These are phyloP conservation scores for Phrynosoma platyrhinos DNA, from an alignment of 2,113 vertebrate genomes.

Conservation along the genomic window DNA sequence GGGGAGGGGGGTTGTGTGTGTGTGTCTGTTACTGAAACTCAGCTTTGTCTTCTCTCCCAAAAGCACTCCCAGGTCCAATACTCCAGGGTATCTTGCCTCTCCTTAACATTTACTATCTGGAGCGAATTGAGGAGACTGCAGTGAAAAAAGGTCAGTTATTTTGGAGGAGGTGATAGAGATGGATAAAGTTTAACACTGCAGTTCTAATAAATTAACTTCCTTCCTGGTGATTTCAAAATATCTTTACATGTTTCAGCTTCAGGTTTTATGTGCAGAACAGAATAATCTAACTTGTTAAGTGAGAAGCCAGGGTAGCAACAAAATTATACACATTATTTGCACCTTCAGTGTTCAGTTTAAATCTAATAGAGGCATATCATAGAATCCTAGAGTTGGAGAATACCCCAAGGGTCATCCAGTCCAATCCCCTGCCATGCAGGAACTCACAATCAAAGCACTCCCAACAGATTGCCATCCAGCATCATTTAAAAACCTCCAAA, in stretches of 20 bases:
- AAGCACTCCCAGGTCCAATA: conserved; percentile 85
- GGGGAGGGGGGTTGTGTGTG: no score
- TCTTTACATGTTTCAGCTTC: neutral
- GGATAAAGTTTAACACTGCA: neutral
- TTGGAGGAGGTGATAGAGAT: neutral
- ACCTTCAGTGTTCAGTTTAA: neutral
- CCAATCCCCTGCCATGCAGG: no score
- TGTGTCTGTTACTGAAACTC: neutral
- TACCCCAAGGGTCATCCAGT: no score
- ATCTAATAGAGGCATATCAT: neutral
- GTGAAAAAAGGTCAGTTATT: conserved; percentile 83
- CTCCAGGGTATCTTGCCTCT: conserved; percentile 85
- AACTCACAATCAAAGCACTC: no score
- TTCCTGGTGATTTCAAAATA: no score
- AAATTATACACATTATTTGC: neutral
- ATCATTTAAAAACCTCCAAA: no score
- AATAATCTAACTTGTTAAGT: neutral
- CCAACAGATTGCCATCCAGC: no score
- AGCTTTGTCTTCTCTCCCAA: conserved; percentile 48
- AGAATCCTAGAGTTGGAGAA: no score
- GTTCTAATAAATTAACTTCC: neutral
- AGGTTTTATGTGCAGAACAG: neutral
- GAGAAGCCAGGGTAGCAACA: neutral
- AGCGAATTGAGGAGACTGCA: conserved; percentile 83
- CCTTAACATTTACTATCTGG: conserved; percentile 85